Percentiles rank a stretch among this genome's conserved stretches.
Conservation (phyloP, 2,113 vertebrate species). For the Muntiacus muntjak region DNA sequence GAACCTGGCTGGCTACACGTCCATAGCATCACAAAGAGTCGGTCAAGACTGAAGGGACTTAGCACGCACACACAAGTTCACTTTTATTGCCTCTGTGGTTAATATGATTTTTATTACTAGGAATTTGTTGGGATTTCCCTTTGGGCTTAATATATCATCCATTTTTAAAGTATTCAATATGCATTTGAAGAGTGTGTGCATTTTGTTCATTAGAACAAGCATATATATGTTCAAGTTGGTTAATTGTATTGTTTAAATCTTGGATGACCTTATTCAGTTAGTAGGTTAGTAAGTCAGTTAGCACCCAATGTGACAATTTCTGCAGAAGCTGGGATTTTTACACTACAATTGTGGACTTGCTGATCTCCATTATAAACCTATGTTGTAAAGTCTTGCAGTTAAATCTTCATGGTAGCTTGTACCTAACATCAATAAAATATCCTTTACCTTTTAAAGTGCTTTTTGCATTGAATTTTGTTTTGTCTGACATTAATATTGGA, state of each 20-base stretch:
- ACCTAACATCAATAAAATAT: background rate
- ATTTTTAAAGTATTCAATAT: constrained; percentile 37
- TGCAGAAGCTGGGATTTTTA: background rate
- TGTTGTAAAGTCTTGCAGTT: background rate
- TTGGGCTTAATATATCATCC: background rate
- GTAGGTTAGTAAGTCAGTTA: constrained; percentile 15
- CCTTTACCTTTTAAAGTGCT: background rate
- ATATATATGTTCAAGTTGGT: background rate
- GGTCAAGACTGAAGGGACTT: background rate
- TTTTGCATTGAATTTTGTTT: constrained; percentile 54
- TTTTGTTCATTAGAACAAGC: constrained; percentile 38
- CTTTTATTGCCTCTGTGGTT: background rate
- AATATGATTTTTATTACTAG: constrained; percentile 3
- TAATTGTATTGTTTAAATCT: constrained; percentile 27
- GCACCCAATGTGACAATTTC: background rate
- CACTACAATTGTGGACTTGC: background rate
- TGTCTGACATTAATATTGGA: constrained; percentile 11
- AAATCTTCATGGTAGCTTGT: background rate
- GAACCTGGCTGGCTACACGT: background rate
- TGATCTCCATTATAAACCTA: background rate
- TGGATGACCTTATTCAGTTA: background rate
- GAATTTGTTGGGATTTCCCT: background rate
- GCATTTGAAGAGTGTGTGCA: background rate
- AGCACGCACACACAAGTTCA: background rate
- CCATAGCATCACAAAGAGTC: background rate